Conservation (phyloP, 2,113 vertebrate species). For the Cryptoleucopteryx plumbea region DNA sequence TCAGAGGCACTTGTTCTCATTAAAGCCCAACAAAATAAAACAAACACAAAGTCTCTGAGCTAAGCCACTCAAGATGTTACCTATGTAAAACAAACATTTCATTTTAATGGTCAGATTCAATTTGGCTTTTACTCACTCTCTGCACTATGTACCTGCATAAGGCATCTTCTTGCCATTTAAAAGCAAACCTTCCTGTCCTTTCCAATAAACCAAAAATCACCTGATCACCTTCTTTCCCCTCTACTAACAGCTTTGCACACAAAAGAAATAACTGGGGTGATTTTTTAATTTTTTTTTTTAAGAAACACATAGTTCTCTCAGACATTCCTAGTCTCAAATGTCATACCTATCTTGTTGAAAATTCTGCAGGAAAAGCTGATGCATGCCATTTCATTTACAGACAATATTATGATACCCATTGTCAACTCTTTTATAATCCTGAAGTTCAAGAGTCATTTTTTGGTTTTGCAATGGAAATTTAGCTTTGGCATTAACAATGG, state of each 20-base stretch:
- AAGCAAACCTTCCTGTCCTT: neutral
- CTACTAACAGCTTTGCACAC: neutral
- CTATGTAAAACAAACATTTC: neutral
- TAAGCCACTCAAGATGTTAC: slow-evolving; percentile 13
- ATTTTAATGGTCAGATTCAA: neutral
- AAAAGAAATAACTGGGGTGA: neutral
- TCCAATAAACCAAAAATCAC: neutral
- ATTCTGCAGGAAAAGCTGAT: neutral
- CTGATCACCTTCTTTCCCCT: neutral
- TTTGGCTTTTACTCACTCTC: neutral
- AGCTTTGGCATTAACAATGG: slow-evolving; percentile 13
- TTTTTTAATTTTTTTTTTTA: neutral
- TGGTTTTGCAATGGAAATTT: neutral
- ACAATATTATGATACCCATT: neutral
- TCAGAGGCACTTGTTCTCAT: slow-evolving; percentile 35
- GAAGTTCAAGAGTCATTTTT: neutral
- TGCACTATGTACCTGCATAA: neutral
- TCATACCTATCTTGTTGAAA: neutral
- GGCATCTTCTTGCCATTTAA: neutral
- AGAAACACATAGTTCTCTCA: neutral
- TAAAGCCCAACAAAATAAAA: slow-evolving; percentile 43
- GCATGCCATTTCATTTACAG: neutral
- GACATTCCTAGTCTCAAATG: slow-evolving; percentile 2
- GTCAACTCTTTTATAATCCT: neutral
- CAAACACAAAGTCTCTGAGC: slow-evolving; percentile 23